These are phyloP conservation scores for Saccopteryx bilineata DNA, from an alignment of 2,113 vertebrate species.

Conservation along the genomic window DNA sequence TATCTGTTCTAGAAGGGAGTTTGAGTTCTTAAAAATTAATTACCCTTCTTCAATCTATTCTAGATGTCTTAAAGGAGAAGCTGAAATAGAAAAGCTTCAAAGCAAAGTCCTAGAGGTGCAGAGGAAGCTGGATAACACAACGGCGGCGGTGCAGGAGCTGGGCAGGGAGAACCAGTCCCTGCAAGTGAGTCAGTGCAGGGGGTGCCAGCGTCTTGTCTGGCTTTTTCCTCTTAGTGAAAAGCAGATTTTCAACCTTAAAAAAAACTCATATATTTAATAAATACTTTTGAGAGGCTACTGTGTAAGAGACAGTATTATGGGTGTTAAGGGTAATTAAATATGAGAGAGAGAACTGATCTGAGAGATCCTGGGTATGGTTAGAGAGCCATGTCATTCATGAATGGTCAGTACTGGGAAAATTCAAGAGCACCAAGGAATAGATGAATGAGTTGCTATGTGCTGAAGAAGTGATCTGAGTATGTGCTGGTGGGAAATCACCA, in stretches of 20 bases:
- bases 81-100: slow-evolving; percentile 99
- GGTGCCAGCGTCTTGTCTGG: not conserved
- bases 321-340: slow-evolving; percentile 9
- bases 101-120: slow-evolving; percentile 95
- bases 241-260: not conserved
- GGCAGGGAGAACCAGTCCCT: slow-evolving; percentile 98
- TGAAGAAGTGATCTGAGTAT: not conserved
- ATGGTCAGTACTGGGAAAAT: not conserved
- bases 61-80: slow-evolving; percentile 98
- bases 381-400: not conserved
- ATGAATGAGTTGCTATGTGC: not conserved
- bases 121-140: slow-evolving; percentile 97
- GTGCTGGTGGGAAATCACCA: not conserved
- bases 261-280: not conserved
- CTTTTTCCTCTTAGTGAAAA: not conserved
- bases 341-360: not conserved
- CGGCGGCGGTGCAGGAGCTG: slow-evolving; percentile 98
- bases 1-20: not conserved
- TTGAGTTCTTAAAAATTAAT: slow-evolving; percentile 21
- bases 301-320: not conserved
- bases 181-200: slow-evolving; percentile 89
- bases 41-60: slow-evolving; percentile 33
- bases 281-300: slow-evolving; percentile 12
- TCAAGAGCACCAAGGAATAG: not conserved
- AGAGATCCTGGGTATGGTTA: not conserved